Evolutionary conservation across 2,797 vertebrate genomes (phyloP), one percentile per base, ranked within the genome.

Genomic region (Hirundo rustica): DNA sequence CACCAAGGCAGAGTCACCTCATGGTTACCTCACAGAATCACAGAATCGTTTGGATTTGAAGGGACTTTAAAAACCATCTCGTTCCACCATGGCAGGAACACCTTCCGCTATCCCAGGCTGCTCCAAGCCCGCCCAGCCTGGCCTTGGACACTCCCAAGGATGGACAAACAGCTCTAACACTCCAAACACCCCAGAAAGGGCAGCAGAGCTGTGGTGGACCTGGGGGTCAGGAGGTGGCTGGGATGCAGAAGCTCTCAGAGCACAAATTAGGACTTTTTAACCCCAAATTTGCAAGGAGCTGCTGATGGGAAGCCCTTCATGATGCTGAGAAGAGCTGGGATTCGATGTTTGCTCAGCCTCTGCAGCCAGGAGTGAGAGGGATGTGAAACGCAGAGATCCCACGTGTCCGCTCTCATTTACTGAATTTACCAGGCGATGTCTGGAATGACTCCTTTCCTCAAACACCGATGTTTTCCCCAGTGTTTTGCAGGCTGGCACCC

Each of bases 371-470:
- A 54, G 6, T 30, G 32, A 57, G 36, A 62, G 29, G 42, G 29
- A 4, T 10, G 19, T 27, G 65, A 71, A 36, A 19, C 4, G 8
- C 11, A 8, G 6, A 21, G 30, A 75, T 7, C 20, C 16, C 18
- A 7, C 0, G 0, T 54, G 57, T 9, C 26, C 32, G 14, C 1
- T 22, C 29, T 29, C 30, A 8, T 25, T 29, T 27, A 1, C 32
- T 53, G 48, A 48, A 48, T 18, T 66, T 9, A 8, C 18, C 36
- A 40, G 34, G 5, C 18, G 7, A 5, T 11, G 22, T 15, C 80
- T 84, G 21, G 15, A 38, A 23, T 12, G 8, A 11, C 3, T 64
- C 17, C 25, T 58, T 48, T 54, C 58, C 44, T 61, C 42, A 5
- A 25, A 19, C 2, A 8, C 12, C 1, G 3, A 13, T 6, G 4